Conservation (phyloP, 2,113 vertebrate genomes). For the Bubalus kerabau region DNA sequence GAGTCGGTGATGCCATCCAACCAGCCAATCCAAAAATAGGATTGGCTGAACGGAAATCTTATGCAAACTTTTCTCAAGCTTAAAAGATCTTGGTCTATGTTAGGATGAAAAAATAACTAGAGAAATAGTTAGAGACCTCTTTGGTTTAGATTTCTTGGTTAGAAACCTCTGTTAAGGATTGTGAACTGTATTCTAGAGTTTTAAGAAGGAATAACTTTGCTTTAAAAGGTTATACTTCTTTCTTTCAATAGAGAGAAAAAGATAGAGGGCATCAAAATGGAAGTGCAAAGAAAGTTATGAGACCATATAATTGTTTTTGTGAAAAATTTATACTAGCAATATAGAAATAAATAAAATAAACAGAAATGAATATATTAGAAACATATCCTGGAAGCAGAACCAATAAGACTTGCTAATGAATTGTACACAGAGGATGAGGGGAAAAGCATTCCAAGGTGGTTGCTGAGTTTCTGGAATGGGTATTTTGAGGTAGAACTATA, state of each 20-base stretch:
- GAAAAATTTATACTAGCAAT: not conserved
- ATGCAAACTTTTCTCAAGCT: not conserved
- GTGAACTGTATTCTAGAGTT: not conserved
- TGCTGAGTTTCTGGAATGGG: not conserved
- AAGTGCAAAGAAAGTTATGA: not conserved
- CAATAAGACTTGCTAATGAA: not conserved
- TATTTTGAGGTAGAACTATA: not conserved
- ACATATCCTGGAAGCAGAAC: not conserved
- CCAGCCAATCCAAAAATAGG: no score
- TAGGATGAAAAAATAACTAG: not conserved
- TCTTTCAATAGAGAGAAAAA: not conserved
- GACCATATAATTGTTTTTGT: not conserved
- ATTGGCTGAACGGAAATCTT: not conserved
- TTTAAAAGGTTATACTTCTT: not conserved
- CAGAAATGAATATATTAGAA: not conserved
- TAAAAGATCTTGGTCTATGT: not conserved
- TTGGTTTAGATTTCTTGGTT: not conserved
- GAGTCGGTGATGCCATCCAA: no score
- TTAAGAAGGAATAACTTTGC: not conserved
- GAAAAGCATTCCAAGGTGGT: not conserved
- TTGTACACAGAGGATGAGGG: not conserved
- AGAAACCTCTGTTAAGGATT: not conserved
- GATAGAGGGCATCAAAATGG: not conserved
- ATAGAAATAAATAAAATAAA: not conserved
- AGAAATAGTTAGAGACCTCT: not conserved